Percentiles rank a stretch among this genome's conserved stretches.
These are phyloP conservation scores for Alloplasta piceator DNA, from an alignment of 2,888 invertebrate species.

Conservation along the genomic window DNA sequence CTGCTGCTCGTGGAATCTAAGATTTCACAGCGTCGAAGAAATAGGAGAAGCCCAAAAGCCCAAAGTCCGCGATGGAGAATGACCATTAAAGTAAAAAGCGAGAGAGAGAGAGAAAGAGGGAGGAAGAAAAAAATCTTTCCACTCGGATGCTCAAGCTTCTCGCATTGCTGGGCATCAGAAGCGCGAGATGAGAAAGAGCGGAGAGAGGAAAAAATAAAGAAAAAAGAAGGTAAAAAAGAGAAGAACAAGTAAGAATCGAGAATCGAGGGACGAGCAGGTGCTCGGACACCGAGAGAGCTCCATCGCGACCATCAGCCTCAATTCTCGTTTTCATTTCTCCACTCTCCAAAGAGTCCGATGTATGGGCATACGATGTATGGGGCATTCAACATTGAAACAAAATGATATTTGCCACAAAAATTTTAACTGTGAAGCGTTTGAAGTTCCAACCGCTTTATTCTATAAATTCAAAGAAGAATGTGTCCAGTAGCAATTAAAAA, in stretches of 20 bases:
- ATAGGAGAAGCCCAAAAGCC: slow-evolving; percentile 21
- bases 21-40: slow-evolving; percentile 14
- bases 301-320: slow-evolving; percentile 54
- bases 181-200: slow-evolving; percentile 33
- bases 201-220: slow-evolving; percentile 6
- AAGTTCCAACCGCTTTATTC: no score
- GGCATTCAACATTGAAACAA: slow-evolving; percentile 18
- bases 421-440: not conserved
- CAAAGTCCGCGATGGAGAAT: slow-evolving; percentile 6
- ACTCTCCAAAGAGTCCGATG: slow-evolving; percentile 6
- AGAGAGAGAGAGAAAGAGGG: not conserved
- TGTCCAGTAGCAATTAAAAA: no score
- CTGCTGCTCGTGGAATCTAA: slow-evolving; percentile 7
- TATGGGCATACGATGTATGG: slow-evolving; percentile 2
- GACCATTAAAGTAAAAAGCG: slow-evolving; percentile 6
- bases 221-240: slow-evolving; percentile 6
- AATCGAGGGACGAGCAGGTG: slow-evolving; percentile 47
- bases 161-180: slow-evolving; percentile 50
- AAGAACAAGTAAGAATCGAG: slow-evolving; percentile 38
- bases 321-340: slow-evolving; percentile 29
- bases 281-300: slow-evolving; percentile 48
- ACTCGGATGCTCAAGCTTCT: slow-evolving; percentile 53
- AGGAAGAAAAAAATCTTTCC: slow-evolving; percentile 45
- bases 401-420: slow-evolving; percentile 3
- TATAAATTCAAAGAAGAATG: no score